Evolutionary conservation across 2,113 vertebrate genomes (phyloP), one percentile per base, ranked within the genome.

Genomic region (Cacatua alba): DNA sequence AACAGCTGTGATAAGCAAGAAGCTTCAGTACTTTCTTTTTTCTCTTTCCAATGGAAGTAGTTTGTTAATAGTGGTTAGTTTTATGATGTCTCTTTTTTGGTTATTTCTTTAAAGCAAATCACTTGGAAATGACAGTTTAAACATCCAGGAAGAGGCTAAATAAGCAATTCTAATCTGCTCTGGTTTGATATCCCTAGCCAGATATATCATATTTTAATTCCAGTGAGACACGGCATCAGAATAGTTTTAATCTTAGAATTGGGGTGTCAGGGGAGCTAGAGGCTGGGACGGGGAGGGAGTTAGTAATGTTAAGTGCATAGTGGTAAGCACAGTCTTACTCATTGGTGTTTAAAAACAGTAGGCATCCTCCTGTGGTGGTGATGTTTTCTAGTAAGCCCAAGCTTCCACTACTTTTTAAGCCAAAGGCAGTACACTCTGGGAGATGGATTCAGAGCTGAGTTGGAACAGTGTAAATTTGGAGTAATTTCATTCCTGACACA

Each of bases 311-410:
- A 39, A 59, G 52, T n/a, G 26, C 46, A 8, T 10, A 7, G n/a
- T 10, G 10, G 19, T n/a, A 41, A 29, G 51, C 16, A 17, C 16
- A 17, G 52, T 13, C 41, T 35, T 25, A 6, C 11, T 48, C 19
- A 7, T 1, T 28, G 43, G 11, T 1, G 2, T 41, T 48, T 19
- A 3, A 78, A 43, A 63, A 5, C 46, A 17, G 5, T 1, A 18
- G 18, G 28, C 26, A n/a, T 33, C 35, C 23, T 64, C 35, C 44
- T 25, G 13, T 13, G 28, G 25, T 7, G 11, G 15, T 33, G 28
- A 17, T 13, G 31, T 11, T 53, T 35, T 19, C 23, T 13, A 5
- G 46, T 25, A 53, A 48, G 41, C 26, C 18, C 46, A 24, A 52
- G 49, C 37, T 49, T 33, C 44, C 65, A 41, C 51, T 71, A 0